Evolutionary conservation across 2,888 invertebrate genomes (phyloP).

Genomic region (Papilio demoleus): DNA sequence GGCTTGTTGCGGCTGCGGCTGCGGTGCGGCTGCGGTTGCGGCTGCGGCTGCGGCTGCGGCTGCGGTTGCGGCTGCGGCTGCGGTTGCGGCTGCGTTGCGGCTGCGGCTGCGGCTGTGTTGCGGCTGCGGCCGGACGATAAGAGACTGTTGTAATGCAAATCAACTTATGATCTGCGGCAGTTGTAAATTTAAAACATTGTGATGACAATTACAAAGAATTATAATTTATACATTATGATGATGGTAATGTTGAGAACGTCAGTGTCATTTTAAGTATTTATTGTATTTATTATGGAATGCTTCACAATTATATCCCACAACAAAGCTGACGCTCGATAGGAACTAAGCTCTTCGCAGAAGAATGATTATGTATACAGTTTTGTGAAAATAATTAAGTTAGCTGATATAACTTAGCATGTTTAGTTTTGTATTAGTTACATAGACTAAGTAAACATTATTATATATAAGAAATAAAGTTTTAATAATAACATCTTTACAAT

Average conservation of each 20-base stretch:
- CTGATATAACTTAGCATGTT: constrained; percentile 74
- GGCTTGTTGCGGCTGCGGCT: too few relatives aligned
- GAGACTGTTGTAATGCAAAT: constrained; percentile 48
- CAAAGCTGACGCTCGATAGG: constrained; percentile 67
- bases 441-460: constrained; percentile 77
- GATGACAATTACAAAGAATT: constrained; percentile 74
- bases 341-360: constrained; percentile 60
- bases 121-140: constrained; percentile 43
- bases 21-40: too few relatives aligned
- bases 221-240: constrained; percentile 66
- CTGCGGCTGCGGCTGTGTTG: too few relatives aligned
- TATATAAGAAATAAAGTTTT: constrained; percentile 81
- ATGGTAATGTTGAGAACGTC: constrained; percentile 62
- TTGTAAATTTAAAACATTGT: constrained; percentile 76
- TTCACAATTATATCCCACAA: constrained; percentile 61
- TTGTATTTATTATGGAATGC: constrained; percentile 75
- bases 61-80: too few relatives aligned
- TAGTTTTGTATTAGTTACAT: constrained; percentile 69
- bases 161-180: constrained; percentile 63
- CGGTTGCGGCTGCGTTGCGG: too few relatives aligned
- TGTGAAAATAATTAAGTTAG: constrained; percentile 74
- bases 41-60: too few relatives aligned
- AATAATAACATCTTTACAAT: constrained; percentile 63
- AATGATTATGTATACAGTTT: constrained; percentile 70
- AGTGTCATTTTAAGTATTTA: constrained; percentile 75